These are phyloP conservation scores for Anoplolepis gracilipes DNA, from an alignment of 1,140 invertebrate species.

Conservation along the genomic window DNA sequence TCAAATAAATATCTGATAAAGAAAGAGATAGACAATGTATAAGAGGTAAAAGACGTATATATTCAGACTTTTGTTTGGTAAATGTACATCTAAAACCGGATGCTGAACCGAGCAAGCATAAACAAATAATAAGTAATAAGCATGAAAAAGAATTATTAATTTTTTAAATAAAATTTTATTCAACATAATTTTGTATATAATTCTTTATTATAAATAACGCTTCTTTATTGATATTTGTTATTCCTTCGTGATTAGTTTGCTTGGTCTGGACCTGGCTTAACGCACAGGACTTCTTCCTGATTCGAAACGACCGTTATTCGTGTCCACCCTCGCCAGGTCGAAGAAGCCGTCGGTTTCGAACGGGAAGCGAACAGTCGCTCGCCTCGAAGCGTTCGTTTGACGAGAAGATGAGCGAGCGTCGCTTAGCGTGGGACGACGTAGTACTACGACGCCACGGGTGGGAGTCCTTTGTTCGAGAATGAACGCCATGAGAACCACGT, in stretches of 20 bases:
- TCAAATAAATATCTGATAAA: not conserved
- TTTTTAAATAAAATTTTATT: too few relatives aligned
- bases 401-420: not conserved
- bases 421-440: constrained; percentile 65
- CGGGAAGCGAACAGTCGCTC: constrained; percentile 32
- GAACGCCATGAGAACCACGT: constrained; percentile 76
- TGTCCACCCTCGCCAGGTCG: constrained; percentile 2
- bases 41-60: not conserved
- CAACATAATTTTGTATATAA: too few relatives aligned
- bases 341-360: constrained; percentile 11
- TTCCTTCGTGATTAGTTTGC: too few relatives aligned
- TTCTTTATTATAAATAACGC: too few relatives aligned
- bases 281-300: not conserved
- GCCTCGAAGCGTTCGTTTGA: constrained; percentile 24
- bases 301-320: constrained; percentile 58
- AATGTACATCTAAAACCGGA: not conserved
- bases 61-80: not conserved
- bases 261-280: too few relatives aligned
- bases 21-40: not conserved
- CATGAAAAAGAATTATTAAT: too few relatives aligned
- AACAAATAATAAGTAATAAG: too few relatives aligned
- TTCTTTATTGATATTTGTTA: too few relatives aligned
- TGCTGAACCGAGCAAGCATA: too few relatives aligned
- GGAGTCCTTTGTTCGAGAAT: constrained; percentile 74
- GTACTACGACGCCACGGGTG: constrained; percentile 55